Evolutionary conservation across 30 jellyfish, hydroid and myxozoan genomes (phyloP).

Genomic region (Pelagia noctiluca): DNA sequence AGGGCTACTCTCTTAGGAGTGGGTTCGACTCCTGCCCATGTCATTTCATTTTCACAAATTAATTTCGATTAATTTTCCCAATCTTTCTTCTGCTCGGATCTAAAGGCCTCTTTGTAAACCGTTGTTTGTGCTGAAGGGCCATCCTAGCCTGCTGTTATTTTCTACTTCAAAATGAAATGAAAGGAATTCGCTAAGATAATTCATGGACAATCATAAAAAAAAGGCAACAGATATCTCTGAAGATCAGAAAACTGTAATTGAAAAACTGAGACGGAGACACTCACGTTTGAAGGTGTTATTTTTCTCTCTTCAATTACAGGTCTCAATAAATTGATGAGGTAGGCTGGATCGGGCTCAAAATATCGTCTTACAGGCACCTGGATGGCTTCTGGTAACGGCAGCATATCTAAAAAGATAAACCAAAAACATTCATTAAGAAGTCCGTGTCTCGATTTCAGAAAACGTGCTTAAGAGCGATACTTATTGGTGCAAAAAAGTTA

Average conservation of each 20-base stretch:
- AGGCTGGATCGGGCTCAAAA: conserved; percentile 43
- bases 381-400: conserved; percentile 35
- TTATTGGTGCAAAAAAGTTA: not conserved
- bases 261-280: not conserved
- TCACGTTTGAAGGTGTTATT: conserved; percentile 20
- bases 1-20: no score
- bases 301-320: conserved; percentile 53
- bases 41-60: no score
- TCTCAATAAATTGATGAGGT: conserved; percentile 7
- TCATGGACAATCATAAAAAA: not conserved
- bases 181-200: not conserved
- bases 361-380: not conserved
- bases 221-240: not conserved
- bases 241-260: not conserved
- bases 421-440: not conserved
- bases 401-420: not conserved
- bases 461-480: not conserved
- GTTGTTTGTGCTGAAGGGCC: no score
- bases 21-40: no score
- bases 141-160: no score
- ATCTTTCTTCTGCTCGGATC: no score
- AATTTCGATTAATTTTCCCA: no score
- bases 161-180: not conserved
- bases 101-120: no score
- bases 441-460: not conserved